Evolutionary conservation across 1,140 invertebrate genomes (phyloP).

Genomic region (Homarus americanus): DNA sequence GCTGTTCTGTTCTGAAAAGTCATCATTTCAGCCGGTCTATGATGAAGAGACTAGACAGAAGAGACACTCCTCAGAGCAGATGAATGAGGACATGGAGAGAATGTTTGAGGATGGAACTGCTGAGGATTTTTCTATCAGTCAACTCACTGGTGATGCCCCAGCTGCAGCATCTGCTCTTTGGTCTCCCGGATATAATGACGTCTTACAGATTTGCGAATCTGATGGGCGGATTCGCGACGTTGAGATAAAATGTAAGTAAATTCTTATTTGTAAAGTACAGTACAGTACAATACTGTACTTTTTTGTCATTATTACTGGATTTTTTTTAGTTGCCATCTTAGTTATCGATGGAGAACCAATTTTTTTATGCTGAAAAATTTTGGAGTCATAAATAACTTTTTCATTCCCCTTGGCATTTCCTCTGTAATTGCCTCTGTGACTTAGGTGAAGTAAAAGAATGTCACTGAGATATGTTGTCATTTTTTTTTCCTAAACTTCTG

Average conservation of each 20-base stretch:
- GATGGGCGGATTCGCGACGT: constrained; percentile 29
- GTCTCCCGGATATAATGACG: constrained; percentile 36
- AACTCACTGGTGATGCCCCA: not conserved
- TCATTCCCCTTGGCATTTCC: too few species aligned
- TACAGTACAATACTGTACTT: not conserved
- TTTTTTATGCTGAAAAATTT: too few species aligned
- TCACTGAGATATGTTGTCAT: too few species aligned
- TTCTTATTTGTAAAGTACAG: not conserved
- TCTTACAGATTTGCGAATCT: constrained; percentile 14
- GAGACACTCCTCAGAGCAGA: constrained; percentile 28
- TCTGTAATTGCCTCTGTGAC: too few species aligned
- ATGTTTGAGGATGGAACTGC: constrained; percentile 49
- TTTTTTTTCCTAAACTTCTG: too few species aligned
- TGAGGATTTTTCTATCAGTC: constrained; percentile 44
- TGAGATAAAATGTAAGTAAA: constrained; percentile 50
- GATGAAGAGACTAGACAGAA: not conserved
- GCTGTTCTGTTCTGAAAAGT: too few species aligned
- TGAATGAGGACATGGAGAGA: constrained; percentile 57
- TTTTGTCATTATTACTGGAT: too few species aligned
- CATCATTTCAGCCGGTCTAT: constrained; percentile 36
- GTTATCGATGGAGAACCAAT: too few species aligned
- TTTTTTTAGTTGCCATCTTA: too few species aligned
- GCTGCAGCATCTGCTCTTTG: constrained; percentile 27
- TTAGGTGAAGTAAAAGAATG: too few species aligned
- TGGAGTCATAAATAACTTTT: too few species aligned